phyloP scores from a whole-genome alignment of 2,113 vertebrate genomes.

The Ardeotis arabs region DNA sequence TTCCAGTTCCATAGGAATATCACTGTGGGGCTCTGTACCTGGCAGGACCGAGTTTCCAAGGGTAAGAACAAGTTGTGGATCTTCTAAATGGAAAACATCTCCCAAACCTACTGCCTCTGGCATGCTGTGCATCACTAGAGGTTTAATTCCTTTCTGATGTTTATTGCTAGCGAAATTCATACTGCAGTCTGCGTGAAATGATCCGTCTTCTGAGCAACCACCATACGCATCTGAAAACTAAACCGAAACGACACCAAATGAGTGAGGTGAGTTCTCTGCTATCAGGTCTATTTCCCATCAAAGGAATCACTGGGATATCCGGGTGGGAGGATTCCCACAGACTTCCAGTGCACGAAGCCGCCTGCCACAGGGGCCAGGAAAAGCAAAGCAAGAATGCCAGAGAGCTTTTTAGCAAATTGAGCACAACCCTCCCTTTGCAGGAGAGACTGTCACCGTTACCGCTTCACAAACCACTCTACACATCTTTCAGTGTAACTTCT shows the following conservation, averaged over 20 bases:
- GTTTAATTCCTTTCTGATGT: neutral
- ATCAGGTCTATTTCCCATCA: neutral
- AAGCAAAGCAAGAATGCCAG: neutral
- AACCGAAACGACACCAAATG: neutral
- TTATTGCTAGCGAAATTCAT: neutral
- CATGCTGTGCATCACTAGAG: too few relatives aligned
- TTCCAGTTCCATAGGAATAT: constrained; percentile 66
- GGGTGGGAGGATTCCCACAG: neutral
- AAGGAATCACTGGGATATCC: neutral
- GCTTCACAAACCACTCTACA: neutral
- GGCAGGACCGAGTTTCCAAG: neutral
- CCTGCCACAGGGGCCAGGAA: neutral
- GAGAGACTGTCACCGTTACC: accelerated
- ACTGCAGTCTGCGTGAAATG: neutral
- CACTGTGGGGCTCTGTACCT: neutral
- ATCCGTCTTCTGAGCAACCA: constrained; percentile 76
- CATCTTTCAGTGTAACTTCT: neutral
- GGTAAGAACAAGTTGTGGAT: neutral
- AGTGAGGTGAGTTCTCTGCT: neutral
- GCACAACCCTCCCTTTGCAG: neutral
- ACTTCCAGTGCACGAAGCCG: neutral
- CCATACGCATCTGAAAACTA: constrained; percentile 78
- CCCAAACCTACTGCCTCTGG: neutral
- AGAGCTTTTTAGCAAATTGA: neutral
- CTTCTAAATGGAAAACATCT: neutral